phyloP scores from a whole-genome alignment of 2,888 invertebrate genomes.

The Agelastica alni region DNA sequence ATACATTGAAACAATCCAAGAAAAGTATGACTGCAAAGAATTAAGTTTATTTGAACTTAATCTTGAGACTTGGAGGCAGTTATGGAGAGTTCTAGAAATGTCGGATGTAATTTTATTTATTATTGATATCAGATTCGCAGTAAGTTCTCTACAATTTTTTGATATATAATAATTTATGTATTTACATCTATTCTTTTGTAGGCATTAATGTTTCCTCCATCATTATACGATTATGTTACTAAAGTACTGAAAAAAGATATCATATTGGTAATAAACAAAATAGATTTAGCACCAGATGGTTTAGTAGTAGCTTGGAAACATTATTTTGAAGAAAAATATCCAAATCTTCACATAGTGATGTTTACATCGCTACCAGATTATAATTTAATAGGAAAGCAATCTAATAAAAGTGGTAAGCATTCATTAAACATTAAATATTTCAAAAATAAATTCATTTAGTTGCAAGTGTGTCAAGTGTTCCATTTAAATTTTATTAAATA shows the following conservation, averaged over 20 bases:
- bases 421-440: too few species aligned
- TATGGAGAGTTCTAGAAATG: slow-evolving; percentile 95
- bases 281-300: slow-evolving; percentile 82
- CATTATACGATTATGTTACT: slow-evolving; percentile 79
- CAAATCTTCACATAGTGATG: slow-evolving; percentile 74
- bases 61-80: slow-evolving; percentile 93
- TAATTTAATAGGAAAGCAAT: slow-evolving; percentile 65
- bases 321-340: slow-evolving; percentile 73
- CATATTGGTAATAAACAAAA: slow-evolving; percentile 89
- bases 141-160: too few species aligned
- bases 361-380: slow-evolving; percentile 84
- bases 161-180: too few species aligned
- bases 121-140: slow-evolving; percentile 85
- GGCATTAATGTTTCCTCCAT: slow-evolving; percentile 87
- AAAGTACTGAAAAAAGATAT: slow-evolving; percentile 78
- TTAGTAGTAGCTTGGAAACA: slow-evolving; percentile 87
- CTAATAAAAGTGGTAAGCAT: too few species aligned
- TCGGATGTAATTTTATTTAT: slow-evolving; percentile 87
- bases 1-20: slow-evolving; percentile 72
- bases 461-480: too few species aligned
- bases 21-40: slow-evolving; percentile 64
- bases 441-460: too few species aligned
- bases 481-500: too few species aligned
- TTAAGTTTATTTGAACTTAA: slow-evolving; percentile 91
- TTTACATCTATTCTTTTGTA: slow-evolving; percentile 47